phyloP scores from a whole-genome alignment of 2,888 invertebrate species.

The Tenthredo scrophulariae region DNA sequence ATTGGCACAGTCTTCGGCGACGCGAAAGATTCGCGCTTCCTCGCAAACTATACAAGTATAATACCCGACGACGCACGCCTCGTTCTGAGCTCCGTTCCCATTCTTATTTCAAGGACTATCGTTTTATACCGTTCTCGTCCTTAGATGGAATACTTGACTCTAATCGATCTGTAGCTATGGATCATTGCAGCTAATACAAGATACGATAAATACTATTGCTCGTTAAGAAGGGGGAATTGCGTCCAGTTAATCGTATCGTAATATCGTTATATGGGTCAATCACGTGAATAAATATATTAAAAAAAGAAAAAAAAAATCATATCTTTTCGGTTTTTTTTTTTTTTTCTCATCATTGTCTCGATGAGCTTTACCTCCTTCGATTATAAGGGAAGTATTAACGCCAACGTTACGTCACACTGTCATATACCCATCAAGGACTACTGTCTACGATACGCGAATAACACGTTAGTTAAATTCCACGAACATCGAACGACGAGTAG shows the following conservation, averaged over 20 bases:
- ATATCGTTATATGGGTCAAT: too few relatives aligned
- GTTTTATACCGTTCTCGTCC: conserved; percentile 18
- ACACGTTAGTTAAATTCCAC: conserved; percentile 10
- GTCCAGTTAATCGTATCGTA: neutral
- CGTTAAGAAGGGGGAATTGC: neutral
- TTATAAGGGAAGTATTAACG: conserved; percentile 15
- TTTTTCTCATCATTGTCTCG: neutral
- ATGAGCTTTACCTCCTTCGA: neutral
- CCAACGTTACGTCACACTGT: neutral
- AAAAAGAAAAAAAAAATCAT: too few relatives aligned
- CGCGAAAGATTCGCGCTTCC: conserved; percentile 19
- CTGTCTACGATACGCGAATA: conserved; percentile 18
- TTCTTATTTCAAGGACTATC: conserved; percentile 35
- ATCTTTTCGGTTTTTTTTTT: neutral
- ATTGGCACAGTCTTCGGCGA: neutral
- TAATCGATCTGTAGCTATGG: neutral
- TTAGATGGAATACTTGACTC: conserved; percentile 28
- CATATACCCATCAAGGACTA: neutral
- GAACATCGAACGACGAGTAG: neutral
- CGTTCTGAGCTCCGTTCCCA: conserved; percentile 11
- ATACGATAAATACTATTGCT: neutral
- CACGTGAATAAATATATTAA: too few relatives aligned
- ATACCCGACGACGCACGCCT: neutral
- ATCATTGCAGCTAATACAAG: neutral
- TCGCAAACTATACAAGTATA: neutral